Conservation (phyloP, 2,888 invertebrate species). For the Cheilosia pagana region DNA sequence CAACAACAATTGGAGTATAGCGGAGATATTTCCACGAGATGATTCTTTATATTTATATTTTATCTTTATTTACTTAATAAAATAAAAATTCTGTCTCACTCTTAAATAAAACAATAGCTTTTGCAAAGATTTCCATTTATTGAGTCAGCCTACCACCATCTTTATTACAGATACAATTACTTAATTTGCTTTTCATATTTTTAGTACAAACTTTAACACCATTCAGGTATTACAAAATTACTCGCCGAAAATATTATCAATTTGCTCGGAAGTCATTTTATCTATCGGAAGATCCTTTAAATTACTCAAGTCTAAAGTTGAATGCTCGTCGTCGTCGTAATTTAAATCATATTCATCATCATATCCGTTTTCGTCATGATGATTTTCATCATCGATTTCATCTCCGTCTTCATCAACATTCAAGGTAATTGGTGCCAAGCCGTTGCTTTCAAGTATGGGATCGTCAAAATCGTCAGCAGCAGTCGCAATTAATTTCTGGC, state of each 20-base stretch:
- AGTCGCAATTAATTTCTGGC: conserved; percentile 3
- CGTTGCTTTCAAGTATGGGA: neutral
- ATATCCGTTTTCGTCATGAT: neutral
- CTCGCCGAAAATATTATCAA: neutral
- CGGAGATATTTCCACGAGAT: too few species aligned
- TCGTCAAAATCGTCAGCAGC: neutral
- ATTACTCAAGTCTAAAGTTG: neutral
- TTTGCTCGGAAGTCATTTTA: neutral
- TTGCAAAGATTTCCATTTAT: too few species aligned
- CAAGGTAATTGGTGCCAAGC: conserved; percentile 19
- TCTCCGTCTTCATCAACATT: neutral
- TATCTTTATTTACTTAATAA: too few species aligned
- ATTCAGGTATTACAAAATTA: neutral
- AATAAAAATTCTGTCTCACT: too few species aligned
- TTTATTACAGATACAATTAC: too few species aligned
- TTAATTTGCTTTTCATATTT: too few species aligned
- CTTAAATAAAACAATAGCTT: too few species aligned
- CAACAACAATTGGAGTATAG: too few species aligned
- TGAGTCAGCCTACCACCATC: too few species aligned
- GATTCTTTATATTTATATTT: too few species aligned
- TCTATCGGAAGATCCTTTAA: neutral
- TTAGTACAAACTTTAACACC: too few species aligned
- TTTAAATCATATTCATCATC: neutral
- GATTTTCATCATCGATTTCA: neutral
- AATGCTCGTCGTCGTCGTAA: neutral